Evolutionary conservation across 2,113 vertebrate genomes (phyloP).

Genomic region (Leucosticte australis): DNA sequence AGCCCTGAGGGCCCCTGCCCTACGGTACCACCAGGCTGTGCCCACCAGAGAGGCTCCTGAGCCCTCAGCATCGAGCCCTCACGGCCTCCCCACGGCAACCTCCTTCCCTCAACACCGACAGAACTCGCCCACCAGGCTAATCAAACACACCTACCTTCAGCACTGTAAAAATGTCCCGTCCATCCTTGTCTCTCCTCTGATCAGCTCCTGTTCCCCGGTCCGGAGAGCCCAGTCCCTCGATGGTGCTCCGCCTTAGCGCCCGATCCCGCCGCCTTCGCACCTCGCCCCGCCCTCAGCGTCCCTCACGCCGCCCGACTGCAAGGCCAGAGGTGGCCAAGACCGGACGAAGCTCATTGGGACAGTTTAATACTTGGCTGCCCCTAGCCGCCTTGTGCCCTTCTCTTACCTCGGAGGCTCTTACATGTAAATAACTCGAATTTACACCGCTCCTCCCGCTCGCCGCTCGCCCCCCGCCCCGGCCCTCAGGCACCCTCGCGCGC

Average conservation of each 20-base stretch:
- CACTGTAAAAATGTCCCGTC: fast-evolving
- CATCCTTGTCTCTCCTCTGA: fast-evolving
- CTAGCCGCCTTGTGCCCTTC: too few species aligned
- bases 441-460: not conserved
- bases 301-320: too few species aligned
- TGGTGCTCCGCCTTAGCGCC: not conserved
- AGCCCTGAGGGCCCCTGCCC: not conserved
- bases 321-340: too few species aligned
- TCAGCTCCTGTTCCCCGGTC: fast-evolving
- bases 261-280: not conserved
- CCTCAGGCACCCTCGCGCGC: not conserved
- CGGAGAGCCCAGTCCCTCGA: fast-evolving
- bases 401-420: not conserved
- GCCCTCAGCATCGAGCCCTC: not conserved
- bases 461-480: not conserved
- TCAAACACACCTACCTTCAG: not conserved
- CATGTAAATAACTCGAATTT: not conserved
- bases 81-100: fast-evolving
- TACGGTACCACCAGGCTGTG: fast-evolving
- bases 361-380: not conserved
- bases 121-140: not conserved
- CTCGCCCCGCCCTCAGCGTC: not conserved
- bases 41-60: not conserved
- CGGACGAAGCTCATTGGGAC: fast-evolving
- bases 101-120: fast-evolving